Evolutionary conservation across 2,888 invertebrate genomes (phyloP).

Genomic region (Sturmia bella): DNA sequence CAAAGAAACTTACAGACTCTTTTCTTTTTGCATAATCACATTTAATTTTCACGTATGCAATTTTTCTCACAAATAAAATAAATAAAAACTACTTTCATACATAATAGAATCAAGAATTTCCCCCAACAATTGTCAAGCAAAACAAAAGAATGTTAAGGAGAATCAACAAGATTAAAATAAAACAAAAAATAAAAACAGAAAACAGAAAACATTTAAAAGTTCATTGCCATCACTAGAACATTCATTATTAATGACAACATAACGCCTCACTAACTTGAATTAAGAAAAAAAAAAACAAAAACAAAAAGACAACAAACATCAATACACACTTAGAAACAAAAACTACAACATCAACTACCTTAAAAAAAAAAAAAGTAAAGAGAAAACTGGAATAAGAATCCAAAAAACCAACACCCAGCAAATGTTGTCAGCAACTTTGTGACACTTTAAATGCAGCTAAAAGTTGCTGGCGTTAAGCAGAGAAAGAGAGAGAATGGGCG

Average conservation of each 20-base stretch:
- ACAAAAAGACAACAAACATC: slow-evolving; percentile 53
- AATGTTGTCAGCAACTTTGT: slow-evolving; percentile 35
- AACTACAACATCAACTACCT: slow-evolving; percentile 41
- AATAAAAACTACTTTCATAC: slow-evolving; percentile 32
- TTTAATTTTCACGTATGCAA: slow-evolving; percentile 30
- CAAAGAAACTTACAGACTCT: background rate
- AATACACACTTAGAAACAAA: slow-evolving; percentile 62
- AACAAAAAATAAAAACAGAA: slow-evolving; percentile 1
- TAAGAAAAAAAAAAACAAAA: slow-evolving; percentile 38
- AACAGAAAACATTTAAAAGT: slow-evolving; percentile 79
- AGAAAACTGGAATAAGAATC: slow-evolving; percentile 15
- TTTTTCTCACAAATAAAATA: slow-evolving; percentile 7
- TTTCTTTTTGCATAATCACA: slow-evolving; percentile 18
- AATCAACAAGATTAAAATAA: slow-evolving; percentile 33
- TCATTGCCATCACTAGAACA: slow-evolving; percentile 80
- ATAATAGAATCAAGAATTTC: slow-evolving; percentile 40
- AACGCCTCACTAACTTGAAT: slow-evolving; percentile 68
- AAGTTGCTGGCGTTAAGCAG: too few relatives aligned
- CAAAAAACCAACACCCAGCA: slow-evolving; percentile 15
- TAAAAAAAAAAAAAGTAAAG: slow-evolving; percentile 1
- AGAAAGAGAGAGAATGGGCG: background rate
- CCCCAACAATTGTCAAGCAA: slow-evolving; percentile 38
- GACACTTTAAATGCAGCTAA: slow-evolving; percentile 44
- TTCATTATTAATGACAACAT: slow-evolving; percentile 80
- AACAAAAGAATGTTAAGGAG: slow-evolving; percentile 40